phyloP scores from a whole-genome alignment of 2,113 vertebrate genomes.

The Malurus alboscapulatus region DNA sequence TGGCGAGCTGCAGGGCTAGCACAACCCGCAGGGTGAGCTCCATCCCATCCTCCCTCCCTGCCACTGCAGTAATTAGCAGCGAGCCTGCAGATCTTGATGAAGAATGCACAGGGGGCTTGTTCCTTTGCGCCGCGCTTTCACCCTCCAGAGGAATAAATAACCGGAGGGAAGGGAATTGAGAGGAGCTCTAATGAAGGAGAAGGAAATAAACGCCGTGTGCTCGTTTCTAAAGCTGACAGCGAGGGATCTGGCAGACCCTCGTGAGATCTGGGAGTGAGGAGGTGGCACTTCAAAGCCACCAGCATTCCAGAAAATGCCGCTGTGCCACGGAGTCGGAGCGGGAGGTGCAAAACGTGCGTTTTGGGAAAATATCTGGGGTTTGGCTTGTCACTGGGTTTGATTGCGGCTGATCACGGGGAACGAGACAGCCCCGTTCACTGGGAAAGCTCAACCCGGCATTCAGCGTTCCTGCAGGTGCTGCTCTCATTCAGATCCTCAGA shows the following conservation, averaged over 20 bases:
- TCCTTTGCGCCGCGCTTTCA: neutral
- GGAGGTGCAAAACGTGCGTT: neutral
- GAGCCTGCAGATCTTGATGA: neutral
- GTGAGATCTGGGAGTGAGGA: neutral
- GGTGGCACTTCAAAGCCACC: neutral
- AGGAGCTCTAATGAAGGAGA: neutral
- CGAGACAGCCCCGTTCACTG: neutral
- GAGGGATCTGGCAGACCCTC: neutral
- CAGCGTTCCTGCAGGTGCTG: accelerated
- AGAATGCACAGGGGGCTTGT: neutral
- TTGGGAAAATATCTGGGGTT: neutral
- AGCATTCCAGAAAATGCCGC: neutral
- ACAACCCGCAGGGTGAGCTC: neutral
- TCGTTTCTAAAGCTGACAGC: neutral
- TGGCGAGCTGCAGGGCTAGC: neutral
- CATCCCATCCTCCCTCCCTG: neutral
- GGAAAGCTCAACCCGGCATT: accelerated
- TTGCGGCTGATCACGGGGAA: accelerated
- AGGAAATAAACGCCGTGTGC: neutral
- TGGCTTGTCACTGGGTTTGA: neutral
- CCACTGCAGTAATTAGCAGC: slow-evolving; percentile 15
- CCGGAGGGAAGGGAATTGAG: neutral
- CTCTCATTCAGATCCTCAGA: neutral
- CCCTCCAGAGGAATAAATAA: slow-evolving; percentile 21
- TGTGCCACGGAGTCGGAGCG: neutral